phyloP scores from a whole-genome alignment of 2,888 invertebrate species.

The Cistogaster globosa region DNA sequence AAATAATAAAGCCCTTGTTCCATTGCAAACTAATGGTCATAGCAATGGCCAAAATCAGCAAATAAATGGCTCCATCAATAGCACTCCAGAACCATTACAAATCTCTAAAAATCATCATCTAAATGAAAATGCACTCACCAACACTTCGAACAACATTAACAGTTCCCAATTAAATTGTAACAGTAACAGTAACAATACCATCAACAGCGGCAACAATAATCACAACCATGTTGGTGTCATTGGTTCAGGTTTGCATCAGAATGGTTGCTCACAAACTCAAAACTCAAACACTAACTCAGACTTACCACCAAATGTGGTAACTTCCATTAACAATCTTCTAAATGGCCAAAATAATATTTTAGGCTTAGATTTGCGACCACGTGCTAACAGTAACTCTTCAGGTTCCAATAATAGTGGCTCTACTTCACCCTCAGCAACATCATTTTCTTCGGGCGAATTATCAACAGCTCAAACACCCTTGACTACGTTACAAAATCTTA shows the following conservation, averaged over 20 bases:
- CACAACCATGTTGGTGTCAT: constrained; percentile 80
- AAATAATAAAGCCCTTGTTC: constrained; percentile 50
- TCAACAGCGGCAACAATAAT: constrained; percentile 59
- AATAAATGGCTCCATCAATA: constrained; percentile 51
- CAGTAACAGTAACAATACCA: constrained; percentile 7
- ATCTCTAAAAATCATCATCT: constrained; percentile 18
- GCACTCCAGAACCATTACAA: constrained; percentile 49
- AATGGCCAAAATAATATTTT: constrained; percentile 74
- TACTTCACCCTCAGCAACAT: constrained; percentile 89
- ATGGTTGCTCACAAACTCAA: constrained; percentile 43
- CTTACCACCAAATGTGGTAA: constrained; percentile 74
- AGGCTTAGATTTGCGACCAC: constrained; percentile 84
- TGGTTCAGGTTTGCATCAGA: constrained; percentile 78
- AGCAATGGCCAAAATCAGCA: constrained; percentile 48
- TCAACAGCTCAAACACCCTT: constrained; percentile 81
- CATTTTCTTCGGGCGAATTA: constrained; percentile 88
- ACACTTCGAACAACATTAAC: constrained; percentile 46
- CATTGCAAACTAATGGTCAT: constrained; percentile 53
- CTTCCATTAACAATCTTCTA: constrained; percentile 75
- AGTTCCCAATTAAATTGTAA: constrained; percentile 51
- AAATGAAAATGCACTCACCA: constrained; percentile 25
- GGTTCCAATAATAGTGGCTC: constrained; percentile 90
- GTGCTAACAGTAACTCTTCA: constrained; percentile 90
- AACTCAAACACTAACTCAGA: constrained; percentile 54
- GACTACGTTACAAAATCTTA: constrained; percentile 60